Evolutionary conservation across 2,888 invertebrate genomes (phyloP).

Genomic region (Heliconius hortense): DNA sequence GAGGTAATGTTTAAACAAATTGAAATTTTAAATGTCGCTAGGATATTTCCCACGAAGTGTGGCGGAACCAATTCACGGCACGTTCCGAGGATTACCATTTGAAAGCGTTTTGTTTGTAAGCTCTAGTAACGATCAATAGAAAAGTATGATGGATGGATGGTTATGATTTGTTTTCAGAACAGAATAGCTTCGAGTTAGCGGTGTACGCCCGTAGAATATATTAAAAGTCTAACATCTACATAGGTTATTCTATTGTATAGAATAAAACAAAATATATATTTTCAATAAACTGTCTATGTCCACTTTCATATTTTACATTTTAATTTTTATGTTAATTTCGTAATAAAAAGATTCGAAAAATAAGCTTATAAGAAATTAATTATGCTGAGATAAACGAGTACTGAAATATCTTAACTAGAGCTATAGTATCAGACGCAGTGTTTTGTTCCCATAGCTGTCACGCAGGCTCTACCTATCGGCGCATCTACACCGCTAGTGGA

Average conservation of each 20-base stretch:
- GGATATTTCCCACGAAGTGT: constrained; percentile 69
- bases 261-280: constrained; percentile 29
- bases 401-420: constrained; percentile 41
- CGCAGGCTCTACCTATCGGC: constrained; percentile 67
- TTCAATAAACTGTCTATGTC: constrained; percentile 5
- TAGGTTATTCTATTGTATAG: constrained; percentile 24
- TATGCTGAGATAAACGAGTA: neutral
- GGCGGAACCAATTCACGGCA: constrained; percentile 74
- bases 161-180: constrained; percentile 77
- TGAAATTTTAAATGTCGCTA: constrained; percentile 34
- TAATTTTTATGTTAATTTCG: neutral
- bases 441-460: constrained; percentile 78
- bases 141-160: constrained; percentile 76
- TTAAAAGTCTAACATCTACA: constrained; percentile 48
- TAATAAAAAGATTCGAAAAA: neutral
- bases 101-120: constrained; percentile 78
- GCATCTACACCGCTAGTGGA: constrained; percentile 79
- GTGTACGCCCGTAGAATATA: constrained; percentile 73
- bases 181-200: constrained; percentile 73
- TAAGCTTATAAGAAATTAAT: neutral
- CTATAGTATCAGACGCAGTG: constrained; percentile 62
- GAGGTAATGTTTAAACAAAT: constrained; percentile 32
- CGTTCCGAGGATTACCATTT: constrained; percentile 78
- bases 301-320: neutral
- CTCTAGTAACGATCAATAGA: constrained; percentile 72